Conservation (phyloP, 2,888 invertebrate genomes). For the Augiades crinisus region DNA sequence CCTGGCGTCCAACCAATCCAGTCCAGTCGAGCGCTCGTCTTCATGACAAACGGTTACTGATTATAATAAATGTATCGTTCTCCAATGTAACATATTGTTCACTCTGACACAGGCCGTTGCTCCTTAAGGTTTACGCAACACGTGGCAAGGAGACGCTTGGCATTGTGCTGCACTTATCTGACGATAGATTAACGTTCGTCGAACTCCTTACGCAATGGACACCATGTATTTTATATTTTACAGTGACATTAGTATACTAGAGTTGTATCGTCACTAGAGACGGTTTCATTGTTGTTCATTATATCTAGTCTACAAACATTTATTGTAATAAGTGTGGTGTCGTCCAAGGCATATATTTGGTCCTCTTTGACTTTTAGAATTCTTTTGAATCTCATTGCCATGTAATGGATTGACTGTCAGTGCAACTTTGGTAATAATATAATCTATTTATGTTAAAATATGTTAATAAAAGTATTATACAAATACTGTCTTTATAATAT, state of each 20-base stretch:
- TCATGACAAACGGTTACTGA: conserved; percentile 53
- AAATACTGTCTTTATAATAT: too few species aligned
- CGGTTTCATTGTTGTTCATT: too few species aligned
- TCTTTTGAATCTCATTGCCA: too few species aligned
- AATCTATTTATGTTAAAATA: too few species aligned
- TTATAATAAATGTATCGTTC: conserved; percentile 49
- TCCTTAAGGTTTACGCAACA: conserved; percentile 49
- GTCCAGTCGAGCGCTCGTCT: conserved; percentile 33
- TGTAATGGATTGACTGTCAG: too few species aligned
- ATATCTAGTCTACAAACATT: too few species aligned
- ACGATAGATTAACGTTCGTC: conserved; percentile 34
- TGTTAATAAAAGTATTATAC: too few species aligned
- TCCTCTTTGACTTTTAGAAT: too few species aligned
- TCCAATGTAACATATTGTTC: conserved; percentile 30
- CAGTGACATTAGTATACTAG: background rate
- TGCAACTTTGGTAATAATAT: too few species aligned
- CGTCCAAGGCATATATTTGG: too few species aligned
- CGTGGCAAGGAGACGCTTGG: conserved; percentile 22
- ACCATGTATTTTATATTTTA: background rate
- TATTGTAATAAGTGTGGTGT: too few species aligned
- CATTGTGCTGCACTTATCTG: conserved; percentile 25
- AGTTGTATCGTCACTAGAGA: too few species aligned
- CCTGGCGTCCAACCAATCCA: conserved; percentile 42
- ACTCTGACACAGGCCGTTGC: conserved; percentile 47
- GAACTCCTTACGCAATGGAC: conserved; percentile 31